Percentiles rank a stretch among this genome's conserved stretches.
phyloP scores from a whole-genome alignment of 2,797 vertebrate genomes.

The Sebastes matsubarae region DNA sequence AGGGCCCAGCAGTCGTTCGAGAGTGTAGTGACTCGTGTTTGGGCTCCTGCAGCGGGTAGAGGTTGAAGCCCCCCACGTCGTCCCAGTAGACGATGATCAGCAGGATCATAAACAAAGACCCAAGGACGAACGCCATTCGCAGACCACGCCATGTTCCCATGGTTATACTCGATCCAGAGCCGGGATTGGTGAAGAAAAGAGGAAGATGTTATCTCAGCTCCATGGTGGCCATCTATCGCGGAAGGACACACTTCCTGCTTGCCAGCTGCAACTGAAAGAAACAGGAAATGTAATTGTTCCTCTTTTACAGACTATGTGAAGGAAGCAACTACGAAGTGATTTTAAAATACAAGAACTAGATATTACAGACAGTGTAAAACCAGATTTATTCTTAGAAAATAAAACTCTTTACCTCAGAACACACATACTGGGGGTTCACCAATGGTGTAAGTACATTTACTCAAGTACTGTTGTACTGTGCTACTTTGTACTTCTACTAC shows the following conservation, averaged over 20 bases:
- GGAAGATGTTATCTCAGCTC: constrained; percentile 61
- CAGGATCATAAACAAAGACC: constrained; percentile 88
- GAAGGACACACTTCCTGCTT: constrained; percentile 51
- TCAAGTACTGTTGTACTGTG: neutral
- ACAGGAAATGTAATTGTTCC: constrained; percentile 39
- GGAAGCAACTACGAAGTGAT: neutral
- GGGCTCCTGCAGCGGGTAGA: constrained; percentile 58
- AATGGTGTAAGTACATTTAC: neutral
- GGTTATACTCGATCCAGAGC: constrained; percentile 1
- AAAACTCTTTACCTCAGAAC: neutral
- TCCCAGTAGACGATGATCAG: constrained; percentile 94
- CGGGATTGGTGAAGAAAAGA: constrained; percentile 26
- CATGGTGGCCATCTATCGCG: constrained; percentile 43
- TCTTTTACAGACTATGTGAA: neutral
- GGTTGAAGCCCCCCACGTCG: constrained; percentile 82
- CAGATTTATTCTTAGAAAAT: neutral
- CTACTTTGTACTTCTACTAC: too few relatives aligned
- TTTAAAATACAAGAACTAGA: neutral
- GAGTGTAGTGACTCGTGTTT: constrained; percentile 7
- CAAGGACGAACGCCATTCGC: constrained; percentile 86
- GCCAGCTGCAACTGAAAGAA: constrained; percentile 31
- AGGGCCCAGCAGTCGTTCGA: neutral
- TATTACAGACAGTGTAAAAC: neutral
- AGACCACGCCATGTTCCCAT: constrained; percentile 88
- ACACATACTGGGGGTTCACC: neutral